These are phyloP conservation scores for Notechis scutatus DNA, from an alignment of 2,113 vertebrate species.

Conservation along the genomic window DNA sequence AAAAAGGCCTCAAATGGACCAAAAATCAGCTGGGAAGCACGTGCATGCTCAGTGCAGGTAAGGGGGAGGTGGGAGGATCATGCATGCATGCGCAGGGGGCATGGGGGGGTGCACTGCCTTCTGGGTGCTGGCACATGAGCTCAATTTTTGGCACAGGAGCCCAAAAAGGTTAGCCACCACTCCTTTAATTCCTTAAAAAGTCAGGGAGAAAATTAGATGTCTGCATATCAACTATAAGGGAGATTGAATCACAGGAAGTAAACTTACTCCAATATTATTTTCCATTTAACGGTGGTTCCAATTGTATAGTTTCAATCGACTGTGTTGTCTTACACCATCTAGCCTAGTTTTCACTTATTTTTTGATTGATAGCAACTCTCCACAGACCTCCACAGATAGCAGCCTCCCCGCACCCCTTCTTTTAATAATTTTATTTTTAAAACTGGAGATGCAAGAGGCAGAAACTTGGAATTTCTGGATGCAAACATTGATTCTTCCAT, in stretches of 20 bases:
- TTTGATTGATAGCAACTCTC: not conserved
- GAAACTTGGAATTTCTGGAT: not conserved
- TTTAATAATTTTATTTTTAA: not conserved
- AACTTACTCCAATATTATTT: not conserved
- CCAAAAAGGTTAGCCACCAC: no score
- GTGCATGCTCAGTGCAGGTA: no score
- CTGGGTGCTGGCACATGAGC: no score
- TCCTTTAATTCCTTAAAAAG: slow-evolving; percentile 26
- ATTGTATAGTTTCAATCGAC: not conserved
- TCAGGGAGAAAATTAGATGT: not conserved
- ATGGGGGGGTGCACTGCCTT: no score
- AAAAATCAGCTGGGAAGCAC: no score
- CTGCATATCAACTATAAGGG: not conserved
- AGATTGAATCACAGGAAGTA: not conserved
- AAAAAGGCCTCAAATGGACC: no score
- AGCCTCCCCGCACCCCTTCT: not conserved
- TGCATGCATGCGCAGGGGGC: no score
- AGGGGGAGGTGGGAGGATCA: no score
- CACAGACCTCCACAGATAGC: not conserved
- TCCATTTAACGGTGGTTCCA: not conserved
- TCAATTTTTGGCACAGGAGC: no score
- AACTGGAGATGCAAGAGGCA: not conserved
- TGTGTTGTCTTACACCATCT: not conserved
- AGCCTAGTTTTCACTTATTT: not conserved
- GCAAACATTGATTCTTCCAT: not conserved